Evolutionary conservation across 2,113 vertebrate genomes (phyloP).

Genomic region (Bos javanicus): DNA sequence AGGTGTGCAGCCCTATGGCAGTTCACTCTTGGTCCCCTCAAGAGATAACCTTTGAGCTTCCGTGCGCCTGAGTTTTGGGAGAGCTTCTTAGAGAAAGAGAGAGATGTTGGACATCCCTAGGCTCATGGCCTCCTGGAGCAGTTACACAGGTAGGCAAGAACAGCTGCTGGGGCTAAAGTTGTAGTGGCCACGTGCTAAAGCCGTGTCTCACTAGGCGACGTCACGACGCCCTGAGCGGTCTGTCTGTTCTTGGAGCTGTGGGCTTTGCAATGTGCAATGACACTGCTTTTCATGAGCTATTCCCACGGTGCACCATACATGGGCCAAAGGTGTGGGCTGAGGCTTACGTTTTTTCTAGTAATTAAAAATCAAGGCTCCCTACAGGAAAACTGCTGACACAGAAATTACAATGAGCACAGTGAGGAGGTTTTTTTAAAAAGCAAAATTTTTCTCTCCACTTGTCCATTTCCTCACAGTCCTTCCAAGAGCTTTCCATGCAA

Average conservation of each 20-base stretch:
- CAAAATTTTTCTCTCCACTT: background rate
- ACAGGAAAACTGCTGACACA: slow-evolving; percentile 37
- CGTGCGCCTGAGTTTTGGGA: background rate
- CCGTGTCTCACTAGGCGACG: fast-evolving
- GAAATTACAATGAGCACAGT: background rate
- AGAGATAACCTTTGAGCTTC: background rate
- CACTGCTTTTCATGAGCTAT: background rate
- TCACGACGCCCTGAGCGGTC: background rate
- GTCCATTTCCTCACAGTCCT: background rate
- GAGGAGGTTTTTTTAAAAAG: background rate
- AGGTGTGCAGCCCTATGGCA: no score
- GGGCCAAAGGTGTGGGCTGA: background rate
- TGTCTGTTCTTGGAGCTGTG: background rate
- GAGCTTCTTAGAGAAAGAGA: background rate
- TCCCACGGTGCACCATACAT: background rate
- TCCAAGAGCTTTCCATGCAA: background rate
- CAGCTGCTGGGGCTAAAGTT: background rate
- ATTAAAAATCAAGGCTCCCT: slow-evolving; percentile 46
- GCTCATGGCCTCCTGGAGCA: background rate
- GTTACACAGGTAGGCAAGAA: background rate
- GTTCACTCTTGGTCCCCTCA: background rate
- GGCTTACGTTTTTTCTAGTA: background rate
- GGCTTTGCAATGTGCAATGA: background rate
- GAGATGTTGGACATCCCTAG: background rate
- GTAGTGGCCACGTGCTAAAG: fast-evolving